Percentiles rank a stretch among this genome's conserved stretches.
phyloP scores from a whole-genome alignment of 2,888 invertebrate species.

The Aphodius granarius region DNA sequence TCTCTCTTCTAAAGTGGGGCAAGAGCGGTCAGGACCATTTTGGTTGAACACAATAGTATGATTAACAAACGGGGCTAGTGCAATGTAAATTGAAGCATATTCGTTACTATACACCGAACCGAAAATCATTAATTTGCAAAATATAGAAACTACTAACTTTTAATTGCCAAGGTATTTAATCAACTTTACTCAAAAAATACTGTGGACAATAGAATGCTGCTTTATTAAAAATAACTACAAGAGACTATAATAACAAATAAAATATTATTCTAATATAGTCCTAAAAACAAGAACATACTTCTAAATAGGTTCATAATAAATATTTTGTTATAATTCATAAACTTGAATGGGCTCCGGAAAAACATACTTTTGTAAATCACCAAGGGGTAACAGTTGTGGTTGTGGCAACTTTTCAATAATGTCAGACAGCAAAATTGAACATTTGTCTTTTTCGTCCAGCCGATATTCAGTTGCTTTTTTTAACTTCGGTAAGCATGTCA shows the following conservation, averaged over 20 bases:
- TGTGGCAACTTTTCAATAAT: slow-evolving; percentile 25
- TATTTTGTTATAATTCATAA: slow-evolving; percentile 20
- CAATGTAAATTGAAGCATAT: slow-evolving; percentile 21
- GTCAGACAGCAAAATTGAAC: slow-evolving; percentile 28
- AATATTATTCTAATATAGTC: slow-evolving; percentile 10
- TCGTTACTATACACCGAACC: slow-evolving; percentile 16
- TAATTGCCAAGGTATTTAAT: slow-evolving; percentile 19
- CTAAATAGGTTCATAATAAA: slow-evolving; percentile 1
- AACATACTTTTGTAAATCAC: slow-evolving; percentile 24
- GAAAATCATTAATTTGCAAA: slow-evolving; percentile 17
- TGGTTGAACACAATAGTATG: slow-evolving; percentile 1
- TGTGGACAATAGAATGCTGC: slow-evolving; percentile 1
- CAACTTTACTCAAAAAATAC: slow-evolving; percentile 10
- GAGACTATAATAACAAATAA: slow-evolving; percentile 16
- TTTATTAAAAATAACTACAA: slow-evolving; percentile 6
- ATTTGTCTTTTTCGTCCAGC: slow-evolving; percentile 24
- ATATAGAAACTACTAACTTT: slow-evolving; percentile 19
- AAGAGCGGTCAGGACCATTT: slow-evolving; percentile 20
- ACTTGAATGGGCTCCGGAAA: slow-evolving; percentile 20
- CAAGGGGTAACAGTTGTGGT: slow-evolving; percentile 25
- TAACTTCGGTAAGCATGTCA: slow-evolving; percentile 25
- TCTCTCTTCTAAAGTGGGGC: slow-evolving; percentile 18
- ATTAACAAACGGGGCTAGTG: slow-evolving; percentile 24
- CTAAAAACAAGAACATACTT: slow-evolving; percentile 1
- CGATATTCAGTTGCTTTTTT: slow-evolving; percentile 19